Percentiles rank a stretch among this genome's conserved stretches.
phyloP scores from a whole-genome alignment of 2,113 vertebrate genomes.

The Phyllopteryx taeniolatus region DNA sequence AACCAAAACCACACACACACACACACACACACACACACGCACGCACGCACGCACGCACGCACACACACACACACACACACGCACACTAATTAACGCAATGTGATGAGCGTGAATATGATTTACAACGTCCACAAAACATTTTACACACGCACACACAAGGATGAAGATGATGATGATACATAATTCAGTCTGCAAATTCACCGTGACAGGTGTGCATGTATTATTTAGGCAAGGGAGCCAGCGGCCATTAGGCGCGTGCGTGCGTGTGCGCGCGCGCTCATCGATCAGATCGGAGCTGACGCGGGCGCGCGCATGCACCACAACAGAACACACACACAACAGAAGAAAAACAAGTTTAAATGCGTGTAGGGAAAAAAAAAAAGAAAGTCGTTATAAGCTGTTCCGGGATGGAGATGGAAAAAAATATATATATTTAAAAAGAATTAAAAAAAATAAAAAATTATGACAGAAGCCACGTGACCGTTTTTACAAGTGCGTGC shows the following conservation, averaged over 20 bases:
- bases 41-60: not conserved
- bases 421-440: not conserved
- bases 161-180: conserved; percentile 3
- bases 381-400: not conserved
- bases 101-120: conserved; percentile 2
- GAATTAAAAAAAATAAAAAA: not conserved
- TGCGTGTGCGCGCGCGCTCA: not conserved
- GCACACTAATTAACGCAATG: not conserved
- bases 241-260: conserved; percentile 8
- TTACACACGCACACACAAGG: not conserved
- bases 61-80: not conserved
- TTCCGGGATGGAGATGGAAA: not conserved
- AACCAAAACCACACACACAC: not conserved
- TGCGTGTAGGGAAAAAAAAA: not conserved
- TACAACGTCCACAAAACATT: not conserved
- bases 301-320: not conserved
- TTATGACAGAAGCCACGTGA: not conserved
- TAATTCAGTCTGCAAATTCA: conserved; percentile 11
- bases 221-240: conserved; percentile 10
- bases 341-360: not conserved
- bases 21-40: not conserved
- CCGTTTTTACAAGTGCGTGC: not conserved
- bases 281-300: not conserved
- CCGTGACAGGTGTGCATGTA: conserved; percentile 10
- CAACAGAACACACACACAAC: not conserved